Percentiles rank a stretch among this genome's conserved stretches.
These are phyloP conservation scores for Sinocyclocheilus anophthalmus DNA, from an alignment of 2,113 vertebrate species.

Conservation along the genomic window DNA sequence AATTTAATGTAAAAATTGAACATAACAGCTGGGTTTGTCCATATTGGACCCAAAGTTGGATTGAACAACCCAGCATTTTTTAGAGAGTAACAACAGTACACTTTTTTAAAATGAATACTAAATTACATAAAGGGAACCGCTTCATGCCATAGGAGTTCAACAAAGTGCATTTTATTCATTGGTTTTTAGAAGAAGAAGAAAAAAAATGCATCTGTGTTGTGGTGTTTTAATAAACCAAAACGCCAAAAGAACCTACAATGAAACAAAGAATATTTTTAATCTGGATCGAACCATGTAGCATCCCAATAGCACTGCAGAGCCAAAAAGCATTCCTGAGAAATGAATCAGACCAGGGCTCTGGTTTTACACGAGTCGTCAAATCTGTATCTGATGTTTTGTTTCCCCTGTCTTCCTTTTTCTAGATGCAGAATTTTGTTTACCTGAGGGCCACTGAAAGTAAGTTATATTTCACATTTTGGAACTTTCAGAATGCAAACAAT, in stretches of 20 bases:
- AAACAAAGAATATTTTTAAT: background rate
- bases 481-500: background rate
- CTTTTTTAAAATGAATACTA: too few species aligned
- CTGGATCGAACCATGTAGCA: background rate
- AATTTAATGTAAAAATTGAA: too few species aligned
- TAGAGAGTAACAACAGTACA: too few species aligned
- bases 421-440: slow-evolving; percentile 65
- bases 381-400: background rate
- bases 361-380: background rate
- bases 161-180: background rate
- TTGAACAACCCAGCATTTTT: too few species aligned
- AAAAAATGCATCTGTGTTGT: background rate
- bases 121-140: too few species aligned
- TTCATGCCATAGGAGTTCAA: background rate
- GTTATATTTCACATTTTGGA: slow-evolving; percentile 41
- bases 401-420: slow-evolving; percentile 21
- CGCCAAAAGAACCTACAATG: background rate
- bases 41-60: too few species aligned
- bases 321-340: background rate
- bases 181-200: too few species aligned
- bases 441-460: slow-evolving; percentile 56
- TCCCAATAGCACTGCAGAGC: background rate
- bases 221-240: background rate
- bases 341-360: too few species aligned
- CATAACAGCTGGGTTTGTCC: too few species aligned